Evolutionary conservation across 2,888 invertebrate species (phyloP).

Genomic region (Leptura quadrifasciata): DNA sequence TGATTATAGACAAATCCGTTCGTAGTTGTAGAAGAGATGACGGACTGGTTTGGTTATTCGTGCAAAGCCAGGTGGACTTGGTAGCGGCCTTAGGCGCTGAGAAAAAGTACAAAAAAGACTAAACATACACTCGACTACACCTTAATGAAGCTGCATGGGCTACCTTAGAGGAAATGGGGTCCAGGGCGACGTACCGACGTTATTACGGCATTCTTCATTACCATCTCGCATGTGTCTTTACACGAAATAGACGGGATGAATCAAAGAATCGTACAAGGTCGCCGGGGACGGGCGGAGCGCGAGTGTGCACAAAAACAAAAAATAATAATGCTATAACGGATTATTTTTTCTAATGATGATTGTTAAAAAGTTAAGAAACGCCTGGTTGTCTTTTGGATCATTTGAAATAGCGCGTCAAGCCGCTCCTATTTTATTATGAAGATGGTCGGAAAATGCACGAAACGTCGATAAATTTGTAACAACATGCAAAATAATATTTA

Average conservation of each 20-base stretch:
- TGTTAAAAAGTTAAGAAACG: no score
- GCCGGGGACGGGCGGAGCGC: not conserved
- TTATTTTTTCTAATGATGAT: no score
- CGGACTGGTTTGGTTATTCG: conserved; percentile 28
- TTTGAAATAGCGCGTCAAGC: no score
- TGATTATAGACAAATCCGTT: conserved; percentile 7
- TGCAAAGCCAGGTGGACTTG: conserved; percentile 15
- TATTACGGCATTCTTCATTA: conserved; percentile 48
- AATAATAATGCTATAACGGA: no score
- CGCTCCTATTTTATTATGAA: no score
- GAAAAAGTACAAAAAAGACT: conserved; percentile 24
- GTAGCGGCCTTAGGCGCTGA: conserved; percentile 18
- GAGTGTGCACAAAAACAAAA: not conserved
- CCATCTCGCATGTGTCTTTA: conserved; percentile 47
- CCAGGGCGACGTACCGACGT: conserved; percentile 36
- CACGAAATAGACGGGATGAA: conserved; percentile 3
- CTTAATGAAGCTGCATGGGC: conserved; percentile 51
- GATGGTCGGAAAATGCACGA: not conserved
- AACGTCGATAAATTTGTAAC: not conserved
- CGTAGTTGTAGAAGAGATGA: conserved; percentile 6
- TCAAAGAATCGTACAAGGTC: not conserved
- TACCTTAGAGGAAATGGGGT: conserved; percentile 51
- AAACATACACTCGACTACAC: conserved; percentile 45
- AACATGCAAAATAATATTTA: no score
- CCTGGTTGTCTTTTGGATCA: no score